phyloP scores from a whole-genome alignment of 1,140 invertebrate species.

The Yoshiicerus persimilis region DNA sequence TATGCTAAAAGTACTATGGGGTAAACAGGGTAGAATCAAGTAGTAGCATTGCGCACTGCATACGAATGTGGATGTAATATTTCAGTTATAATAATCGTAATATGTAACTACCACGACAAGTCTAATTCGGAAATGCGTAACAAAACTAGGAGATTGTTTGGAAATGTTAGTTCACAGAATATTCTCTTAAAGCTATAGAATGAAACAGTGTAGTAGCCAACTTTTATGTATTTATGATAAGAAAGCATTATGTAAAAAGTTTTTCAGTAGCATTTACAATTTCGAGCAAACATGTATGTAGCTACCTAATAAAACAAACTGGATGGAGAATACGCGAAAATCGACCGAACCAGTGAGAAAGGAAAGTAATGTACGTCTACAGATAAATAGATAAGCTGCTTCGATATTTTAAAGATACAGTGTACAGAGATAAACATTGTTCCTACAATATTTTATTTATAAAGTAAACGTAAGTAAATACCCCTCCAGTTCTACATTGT shows the following conservation, averaged over 20 bases:
- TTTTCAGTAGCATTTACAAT: neutral
- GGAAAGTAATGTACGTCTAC: neutral
- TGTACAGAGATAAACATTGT: neutral
- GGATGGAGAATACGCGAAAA: neutral
- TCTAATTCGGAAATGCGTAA: neutral
- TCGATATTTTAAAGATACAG: neutral
- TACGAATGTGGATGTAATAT: no score
- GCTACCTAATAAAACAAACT: neutral
- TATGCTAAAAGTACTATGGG: no score
- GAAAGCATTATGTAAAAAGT: neutral
- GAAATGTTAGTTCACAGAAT: neutral
- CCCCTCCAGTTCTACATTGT: neutral
- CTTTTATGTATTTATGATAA: slow-evolving; percentile 18
- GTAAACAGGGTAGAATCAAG: no score
- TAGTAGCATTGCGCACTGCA: no score
- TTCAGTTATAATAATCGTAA: no score
- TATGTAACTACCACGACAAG: neutral
- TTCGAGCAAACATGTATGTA: neutral
- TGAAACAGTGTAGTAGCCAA: neutral
- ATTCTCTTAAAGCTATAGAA: neutral
- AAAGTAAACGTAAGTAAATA: neutral
- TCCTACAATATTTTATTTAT: neutral
- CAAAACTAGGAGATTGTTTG: neutral
- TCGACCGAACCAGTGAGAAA: no score
- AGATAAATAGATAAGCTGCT: neutral